phyloP scores from a whole-genome alignment of 2,888 invertebrate genomes.

The Sceliomorpha sp. region DNA sequence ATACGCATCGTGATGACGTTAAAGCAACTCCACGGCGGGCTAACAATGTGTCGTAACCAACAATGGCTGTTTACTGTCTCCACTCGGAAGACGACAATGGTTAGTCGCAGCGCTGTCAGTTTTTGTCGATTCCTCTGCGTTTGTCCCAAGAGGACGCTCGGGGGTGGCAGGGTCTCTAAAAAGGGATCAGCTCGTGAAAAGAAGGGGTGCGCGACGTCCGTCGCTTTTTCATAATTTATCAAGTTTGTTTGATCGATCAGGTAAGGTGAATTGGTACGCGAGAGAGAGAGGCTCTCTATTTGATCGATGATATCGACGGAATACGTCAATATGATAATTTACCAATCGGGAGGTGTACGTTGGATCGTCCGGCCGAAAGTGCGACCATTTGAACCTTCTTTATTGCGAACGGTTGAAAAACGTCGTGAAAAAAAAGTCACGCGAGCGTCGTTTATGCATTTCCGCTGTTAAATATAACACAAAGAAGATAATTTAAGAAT shows the following conservation, averaged over 20 bases:
- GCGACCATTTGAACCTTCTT: too few species aligned
- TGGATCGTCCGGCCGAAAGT: too few species aligned
- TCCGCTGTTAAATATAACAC: constrained; percentile 21
- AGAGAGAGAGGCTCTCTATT: constrained; percentile 42
- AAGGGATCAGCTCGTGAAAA: constrained; percentile 46
- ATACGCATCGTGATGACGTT: constrained; percentile 28
- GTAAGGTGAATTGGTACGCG: constrained; percentile 52
- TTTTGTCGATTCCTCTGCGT: constrained; percentile 73
- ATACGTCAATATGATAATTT: too few species aligned
- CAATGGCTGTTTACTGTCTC: constrained; percentile 79
- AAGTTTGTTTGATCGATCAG: constrained; percentile 73
- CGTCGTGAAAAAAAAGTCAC: too few species aligned
- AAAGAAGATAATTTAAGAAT: not conserved
- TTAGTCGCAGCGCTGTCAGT: constrained; percentile 74
- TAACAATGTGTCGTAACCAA: constrained; percentile 59
- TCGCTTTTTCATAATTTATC: constrained; percentile 72
- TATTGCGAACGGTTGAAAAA: too few species aligned
- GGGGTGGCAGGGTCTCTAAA: constrained; percentile 47
- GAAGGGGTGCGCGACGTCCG: constrained; percentile 56
- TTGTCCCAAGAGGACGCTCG: constrained; percentile 49
- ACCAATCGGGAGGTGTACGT: too few species aligned
- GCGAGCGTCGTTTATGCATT: not conserved
- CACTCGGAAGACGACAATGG: constrained; percentile 71
- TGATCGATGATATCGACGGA: constrained; percentile 46
- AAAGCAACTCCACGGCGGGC: constrained; percentile 37